These are phyloP conservation scores for Mirza zaza DNA, from an alignment of 2,113 vertebrate species.

Conservation along the genomic window DNA sequence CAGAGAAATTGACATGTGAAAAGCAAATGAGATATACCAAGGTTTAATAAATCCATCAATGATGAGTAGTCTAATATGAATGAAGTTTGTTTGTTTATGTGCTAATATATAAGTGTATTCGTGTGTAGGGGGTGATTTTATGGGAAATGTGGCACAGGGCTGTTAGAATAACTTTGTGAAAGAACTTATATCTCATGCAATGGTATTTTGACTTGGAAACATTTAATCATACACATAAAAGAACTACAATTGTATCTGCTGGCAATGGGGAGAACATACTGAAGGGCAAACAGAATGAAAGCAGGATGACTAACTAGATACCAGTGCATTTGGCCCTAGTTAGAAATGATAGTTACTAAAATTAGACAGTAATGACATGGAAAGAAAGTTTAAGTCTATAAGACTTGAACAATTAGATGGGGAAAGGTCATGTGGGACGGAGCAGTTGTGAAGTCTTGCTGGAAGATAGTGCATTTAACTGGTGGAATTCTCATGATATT, in stretches of 20 bases:
- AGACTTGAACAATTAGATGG: not conserved
- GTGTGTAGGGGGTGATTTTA: not conserved
- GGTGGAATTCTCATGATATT: not conserved
- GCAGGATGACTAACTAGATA: not conserved
- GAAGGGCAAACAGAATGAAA: not conserved
- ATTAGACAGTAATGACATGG: not conserved
- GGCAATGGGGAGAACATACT: not conserved
- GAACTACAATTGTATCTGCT: not conserved
- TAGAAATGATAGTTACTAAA: not conserved
- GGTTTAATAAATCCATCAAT: not conserved
- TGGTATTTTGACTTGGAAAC: not conserved
- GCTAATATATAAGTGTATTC: not conserved
- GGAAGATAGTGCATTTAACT: not conserved
- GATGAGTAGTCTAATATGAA: not conserved
- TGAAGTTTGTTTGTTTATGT: not conserved
- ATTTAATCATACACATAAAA: not conserved
- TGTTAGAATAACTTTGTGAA: not conserved
- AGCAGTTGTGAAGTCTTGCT: not conserved
- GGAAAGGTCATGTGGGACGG: not conserved
- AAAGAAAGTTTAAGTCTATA: not conserved
- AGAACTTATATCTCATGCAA: not conserved
- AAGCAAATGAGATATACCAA: not conserved
- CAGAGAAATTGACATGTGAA: not conserved
- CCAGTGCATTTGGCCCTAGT: not conserved
- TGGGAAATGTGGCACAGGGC: not conserved